phyloP scores from a whole-genome alignment of 2,888 invertebrate genomes.

The Erebia ligea region DNA sequence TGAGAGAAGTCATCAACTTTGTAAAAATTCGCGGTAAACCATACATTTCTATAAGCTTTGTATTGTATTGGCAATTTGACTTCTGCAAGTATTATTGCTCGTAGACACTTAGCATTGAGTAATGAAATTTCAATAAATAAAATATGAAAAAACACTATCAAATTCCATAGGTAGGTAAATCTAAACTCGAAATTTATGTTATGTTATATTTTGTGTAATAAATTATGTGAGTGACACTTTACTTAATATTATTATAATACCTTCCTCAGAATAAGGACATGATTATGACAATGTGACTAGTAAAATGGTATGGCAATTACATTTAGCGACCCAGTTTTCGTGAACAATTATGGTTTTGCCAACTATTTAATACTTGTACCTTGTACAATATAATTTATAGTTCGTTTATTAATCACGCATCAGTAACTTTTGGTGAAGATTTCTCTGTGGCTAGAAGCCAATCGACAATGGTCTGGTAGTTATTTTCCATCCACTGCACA shows the following conservation, averaged over 20 bases:
- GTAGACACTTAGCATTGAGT: too few relatives aligned
- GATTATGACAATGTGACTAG: neutral
- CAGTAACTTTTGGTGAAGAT: constrained; percentile 40
- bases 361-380: neutral
- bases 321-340: neutral
- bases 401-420: constrained; percentile 33
- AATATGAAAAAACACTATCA: too few relatives aligned
- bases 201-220: too few relatives aligned
- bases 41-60: too few relatives aligned
- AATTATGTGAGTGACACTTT: neutral
- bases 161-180: too few relatives aligned
- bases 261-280: neutral
- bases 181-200: too few relatives aligned
- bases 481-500: constrained; percentile 91
- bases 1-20: too few relatives aligned
- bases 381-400: neutral
- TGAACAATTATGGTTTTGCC: neutral
- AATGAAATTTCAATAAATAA: too few relatives aligned
- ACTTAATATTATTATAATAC: neutral
- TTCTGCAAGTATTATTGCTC: too few relatives aligned
- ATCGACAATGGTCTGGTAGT: constrained; percentile 88
- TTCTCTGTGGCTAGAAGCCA: constrained; percentile 85
- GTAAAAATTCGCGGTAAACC: too few relatives aligned
- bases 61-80: too few relatives aligned
- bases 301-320: constrained; percentile 1